Base-by-base conservation (phyloP, 2,113 vertebrate genomes). In the Misgurnus anguillicaudatus region DNA sequence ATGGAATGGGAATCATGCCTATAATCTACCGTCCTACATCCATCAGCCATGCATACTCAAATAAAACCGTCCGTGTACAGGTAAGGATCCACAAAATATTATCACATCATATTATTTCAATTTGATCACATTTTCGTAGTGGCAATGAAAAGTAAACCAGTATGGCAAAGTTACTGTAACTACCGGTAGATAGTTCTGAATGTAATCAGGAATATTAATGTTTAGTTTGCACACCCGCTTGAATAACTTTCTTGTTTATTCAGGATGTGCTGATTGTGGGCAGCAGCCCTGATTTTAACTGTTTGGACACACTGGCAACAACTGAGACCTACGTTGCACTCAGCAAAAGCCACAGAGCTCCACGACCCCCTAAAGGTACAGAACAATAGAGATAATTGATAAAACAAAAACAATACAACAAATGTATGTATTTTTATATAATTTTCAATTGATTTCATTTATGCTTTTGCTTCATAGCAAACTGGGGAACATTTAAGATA, bases 1-100 rank as follows among this genome's bases (percentile, higher is more conserved):
- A 96, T 39, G 94, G 95, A 24, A 90, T 95, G 94, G 93, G 92
- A 45, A 77, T 96, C 87, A 91, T 93, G 81, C 55, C 94, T 9
- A 79, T 95, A 31, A 86, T 94, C 85, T 96, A 88, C n/a, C 79
- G 9, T 1, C 95, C 95, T 14, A 79, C 93, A 0, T 84, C 95
- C 9, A 8, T 90, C 55, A 86, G 88, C 19, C 95, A 95, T 75
- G 13, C 31, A 19, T 92, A 87, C 70, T 91, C 92, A 0, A 87
- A 91, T 62, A 95, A 96, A 89, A 86, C 53, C 0, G 88, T 92
- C 0, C 53, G 79, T 0, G 61, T 96, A 71, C 84, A 93, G 92
- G 95, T 96, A 85, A 89, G 85, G 69, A 51, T 21, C 5, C 41
- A 58, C 42, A n/a, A 58, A 14, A 31, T 31, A 31, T 31, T 31